Conservation (phyloP, 2,888 invertebrate genomes). For the Trypoxylon attenuatum region DNA sequence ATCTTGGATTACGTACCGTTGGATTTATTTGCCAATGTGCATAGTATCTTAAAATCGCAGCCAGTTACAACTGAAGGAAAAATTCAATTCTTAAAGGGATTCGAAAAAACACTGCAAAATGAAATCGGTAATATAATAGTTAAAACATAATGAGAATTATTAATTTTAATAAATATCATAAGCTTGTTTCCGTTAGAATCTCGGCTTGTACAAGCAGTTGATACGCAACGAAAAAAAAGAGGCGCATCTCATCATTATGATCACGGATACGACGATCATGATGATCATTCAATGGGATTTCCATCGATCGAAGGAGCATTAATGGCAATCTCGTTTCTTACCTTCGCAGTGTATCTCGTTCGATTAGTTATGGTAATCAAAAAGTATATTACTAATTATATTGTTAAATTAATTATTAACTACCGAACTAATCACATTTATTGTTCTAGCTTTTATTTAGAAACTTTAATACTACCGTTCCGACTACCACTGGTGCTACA, state of each 20-base stretch:
- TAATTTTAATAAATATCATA: background rate
- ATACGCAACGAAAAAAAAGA: constrained; percentile 63
- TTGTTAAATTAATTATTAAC: background rate
- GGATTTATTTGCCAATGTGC: constrained; percentile 67
- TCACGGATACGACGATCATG: constrained; percentile 68
- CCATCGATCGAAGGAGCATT: constrained; percentile 88
- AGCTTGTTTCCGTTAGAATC: constrained; percentile 55
- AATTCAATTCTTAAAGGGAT: constrained; percentile 77
- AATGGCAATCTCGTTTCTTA: constrained; percentile 89
- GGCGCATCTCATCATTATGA: constrained; percentile 46
- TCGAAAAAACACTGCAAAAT: constrained; percentile 78
- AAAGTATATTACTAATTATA: too few relatives aligned
- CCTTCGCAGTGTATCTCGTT: constrained; percentile 89
- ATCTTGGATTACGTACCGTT: constrained; percentile 64
- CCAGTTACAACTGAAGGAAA: constrained; percentile 74
- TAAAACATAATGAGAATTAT: background rate
- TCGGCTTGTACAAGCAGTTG: constrained; percentile 51
- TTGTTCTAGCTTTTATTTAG: constrained; percentile 65
- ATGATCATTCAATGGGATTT: constrained; percentile 82
- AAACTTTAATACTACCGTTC: constrained; percentile 48
- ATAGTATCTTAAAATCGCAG: constrained; percentile 65
- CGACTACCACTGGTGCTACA: constrained; percentile 41
- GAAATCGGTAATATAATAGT: constrained; percentile 79
- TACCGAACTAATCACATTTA: background rate
- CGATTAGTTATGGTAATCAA: constrained; percentile 89